These are phyloP conservation scores for Squalus acanthias DNA, from an alignment of 2,797 vertebrate species.

Conservation along the genomic window DNA sequence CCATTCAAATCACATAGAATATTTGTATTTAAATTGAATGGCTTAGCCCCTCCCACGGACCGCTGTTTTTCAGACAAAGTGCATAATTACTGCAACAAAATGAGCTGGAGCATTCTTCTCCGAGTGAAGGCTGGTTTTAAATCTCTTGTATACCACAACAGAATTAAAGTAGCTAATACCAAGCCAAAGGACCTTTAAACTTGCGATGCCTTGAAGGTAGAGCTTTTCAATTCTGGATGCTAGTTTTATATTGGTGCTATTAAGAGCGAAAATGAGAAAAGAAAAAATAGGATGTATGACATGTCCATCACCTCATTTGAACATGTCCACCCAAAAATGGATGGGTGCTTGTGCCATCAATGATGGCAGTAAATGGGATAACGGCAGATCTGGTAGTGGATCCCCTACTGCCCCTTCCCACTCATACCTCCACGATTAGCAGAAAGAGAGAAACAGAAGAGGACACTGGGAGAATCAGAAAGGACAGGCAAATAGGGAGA, in stretches of 20 bases:
- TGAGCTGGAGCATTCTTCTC: neutral
- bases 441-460: too few species aligned
- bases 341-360: too few species aligned
- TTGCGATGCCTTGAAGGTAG: too few species aligned
- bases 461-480: neutral
- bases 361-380: too few species aligned
- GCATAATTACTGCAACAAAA: neutral
- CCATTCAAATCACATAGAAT: neutral
- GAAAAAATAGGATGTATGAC: neutral
- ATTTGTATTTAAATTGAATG: neutral
- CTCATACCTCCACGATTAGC: too few species aligned
- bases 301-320: neutral
- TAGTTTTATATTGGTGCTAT: too few species aligned
- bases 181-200: neutral
- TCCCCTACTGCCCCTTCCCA: too few species aligned
- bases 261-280: neutral
- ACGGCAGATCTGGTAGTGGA: too few species aligned
- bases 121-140: neutral
- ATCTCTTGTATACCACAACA: neutral
- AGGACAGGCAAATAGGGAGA: neutral
- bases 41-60: too few species aligned
- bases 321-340: too few species aligned
- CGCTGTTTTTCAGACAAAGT: neutral
- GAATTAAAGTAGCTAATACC: neutral
- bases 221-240: too few species aligned